Base-by-base conservation (phyloP, 2,888 invertebrate genomes). In the Drymonia ruficornis region DNA sequence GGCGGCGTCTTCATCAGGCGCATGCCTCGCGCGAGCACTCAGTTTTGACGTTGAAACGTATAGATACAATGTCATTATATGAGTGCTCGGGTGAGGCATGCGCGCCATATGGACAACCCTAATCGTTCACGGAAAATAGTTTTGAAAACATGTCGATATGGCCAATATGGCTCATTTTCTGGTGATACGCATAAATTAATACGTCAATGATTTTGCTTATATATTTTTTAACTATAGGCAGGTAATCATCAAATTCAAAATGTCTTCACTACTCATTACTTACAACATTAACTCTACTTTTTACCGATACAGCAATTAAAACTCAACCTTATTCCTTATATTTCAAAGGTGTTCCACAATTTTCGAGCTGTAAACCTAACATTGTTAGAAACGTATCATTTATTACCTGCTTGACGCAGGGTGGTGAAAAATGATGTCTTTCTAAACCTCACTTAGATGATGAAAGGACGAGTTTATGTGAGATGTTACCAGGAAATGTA, bases 381-480 rank as follows among this genome's bases (percentile, higher is more conserved):
- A 16, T 43, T 43, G 29, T 9, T 3, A 11, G 16, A 11, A 1
- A n/a, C 13, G 28, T 15, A 8, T 46, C 46, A 46, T 46, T 46
- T 29, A 46, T 46, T 46, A 28, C 29, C 46, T 49, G 23, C 49
- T 42, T 56, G 59, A 58, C 56, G 53, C 23, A 23, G 60, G 58
- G 49, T 55, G 56, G 62, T 65, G 65, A 65, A 60, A 62, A 65
- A 65, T 65, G 65, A 60, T 62, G 58, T 62, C 62, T 59, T 29
- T 54, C 47, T 65, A 44, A 54, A 53, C 60, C 60, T 53, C 51
- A 55, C 62, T 65, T 58, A 58, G 55, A 53, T 48, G 52, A 42
- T 58, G 56, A 60, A 65, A 62, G 53, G 56, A 16, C 7, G 23
- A 29, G 46, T n/a, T 46, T 43, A 43, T 19, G 29, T 29, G 29